Base-by-base conservation (phyloP, 2,888 invertebrate genomes). In the Frankliniella fusca region DNA sequence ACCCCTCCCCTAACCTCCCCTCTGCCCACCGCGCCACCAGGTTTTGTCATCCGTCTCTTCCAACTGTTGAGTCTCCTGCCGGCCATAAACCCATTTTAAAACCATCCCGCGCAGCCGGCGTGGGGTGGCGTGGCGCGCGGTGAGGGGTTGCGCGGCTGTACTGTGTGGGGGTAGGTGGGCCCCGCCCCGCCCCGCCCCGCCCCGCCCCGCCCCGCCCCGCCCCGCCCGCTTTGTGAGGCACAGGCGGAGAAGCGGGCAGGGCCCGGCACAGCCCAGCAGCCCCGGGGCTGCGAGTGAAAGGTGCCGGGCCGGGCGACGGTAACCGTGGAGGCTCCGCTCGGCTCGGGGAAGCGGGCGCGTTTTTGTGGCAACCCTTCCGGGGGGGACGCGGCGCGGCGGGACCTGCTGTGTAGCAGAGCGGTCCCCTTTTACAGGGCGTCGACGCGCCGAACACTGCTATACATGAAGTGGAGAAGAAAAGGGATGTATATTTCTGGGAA, bases 31-130 rank as follows among this genome's bases (percentile, higher is more conserved):
- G 3, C 38, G 38, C 38, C 38, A 38, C 82, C 80, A 83, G 83
- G 84, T 82, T 84, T 84, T 76, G 70, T 76, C 70, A 76, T 76
- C 70, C 70, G 27, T 76, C 70, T 76, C 70, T 27, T 76, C 70
- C 70, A 76, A 27, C 70, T 76, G 70, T 76, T 76, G 70, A 76
- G 70, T 76, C 70, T 76, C 70, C 70, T 76, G 70, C 70, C 70
- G 70, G 70, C 70, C 70, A 76, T 76, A 76, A 76, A 76, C 70
- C 70, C 70, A 76, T 76, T 76, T 76, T 76, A 76, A 76, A 76
- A 76, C 70, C 70, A 76, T 76, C 70, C 23, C 70, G n/a, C 70
- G 27, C 70, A n/a, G 70, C n/a, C 23, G 70, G 70, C 70, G 23
- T 20, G 54, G 54, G 3, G 3, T 18, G 54, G 54, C 54, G 54